Base-by-base conservation (phyloP, 2,888 invertebrate species). In the Acleris emargana region DNA sequence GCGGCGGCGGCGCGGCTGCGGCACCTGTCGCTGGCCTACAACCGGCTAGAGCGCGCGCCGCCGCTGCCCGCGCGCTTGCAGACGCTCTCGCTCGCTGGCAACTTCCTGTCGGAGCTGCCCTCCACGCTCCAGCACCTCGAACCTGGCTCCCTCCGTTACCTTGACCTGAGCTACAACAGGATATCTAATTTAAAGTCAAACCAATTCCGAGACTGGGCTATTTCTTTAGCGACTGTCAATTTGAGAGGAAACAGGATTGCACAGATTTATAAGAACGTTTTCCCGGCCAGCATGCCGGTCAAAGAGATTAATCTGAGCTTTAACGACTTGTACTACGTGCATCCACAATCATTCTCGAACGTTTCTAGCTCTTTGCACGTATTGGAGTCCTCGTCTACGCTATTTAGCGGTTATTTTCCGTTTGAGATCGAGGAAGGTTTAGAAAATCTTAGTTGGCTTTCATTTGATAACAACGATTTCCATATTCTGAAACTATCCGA, bases 271-370 rank as follows among this genome's bases (percentile, higher is more conserved):
- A 93, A 94, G 71, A 94, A 95, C 76, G 94, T 96, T 72, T 96
- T 97, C 84, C 93, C 94, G 67, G 95, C 95, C 49, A 93, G 96
- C 59, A 94, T 94, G 71, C 94, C 96, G 72, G 93, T 99, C 73
- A 96, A 96, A 78, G 98, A 98, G 87, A 94, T 99, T 71, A 97
- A 97, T 88, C 91, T 99, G 72, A 98, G 98, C 81, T 97, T 98
- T 87, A 99, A 99, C 87, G 96, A 97, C 78, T 94, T 99, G 70
- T 95, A 95, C 75, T 95, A 96, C 78, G 94, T 98, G 72, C 96
- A 97, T 80, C 94, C 95, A 28, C 94, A 96, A 79, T 96, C 97
- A 18, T 97, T 98, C 82, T 93, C 94, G 67, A 96, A 96, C 75
- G 93, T 97, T 67, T 95, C 96, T 43, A 94, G 94, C 60, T 95